Evolutionary conservation across 2,113 vertebrate species (phyloP).

Genomic region (Trematocara zebra): DNA sequence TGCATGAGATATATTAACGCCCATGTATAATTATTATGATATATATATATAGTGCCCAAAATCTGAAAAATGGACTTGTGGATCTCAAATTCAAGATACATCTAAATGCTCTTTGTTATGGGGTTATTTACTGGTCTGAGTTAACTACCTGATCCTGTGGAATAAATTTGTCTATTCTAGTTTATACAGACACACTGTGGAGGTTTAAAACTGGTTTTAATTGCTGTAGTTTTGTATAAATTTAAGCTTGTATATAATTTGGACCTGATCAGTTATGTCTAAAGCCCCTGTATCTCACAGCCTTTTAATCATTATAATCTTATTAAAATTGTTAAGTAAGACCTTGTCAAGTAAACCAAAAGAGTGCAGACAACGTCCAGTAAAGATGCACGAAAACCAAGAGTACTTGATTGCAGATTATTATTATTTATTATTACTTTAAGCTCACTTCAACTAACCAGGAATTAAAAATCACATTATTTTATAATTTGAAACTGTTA

Average conservation of each 20-base stretch:
- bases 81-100: neutral
- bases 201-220: neutral
- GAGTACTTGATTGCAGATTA: neutral
- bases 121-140: neutral
- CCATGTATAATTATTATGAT: neutral
- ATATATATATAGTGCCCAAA: neutral
- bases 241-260: neutral
- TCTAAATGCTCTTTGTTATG: neutral
- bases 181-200: neutral
- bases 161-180: neutral
- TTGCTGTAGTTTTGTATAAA: neutral
- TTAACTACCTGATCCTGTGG: neutral
- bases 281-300: neutral
- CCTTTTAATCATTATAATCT: neutral
- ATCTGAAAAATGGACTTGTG: neutral
- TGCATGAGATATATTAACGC: neutral
- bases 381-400: neutral
- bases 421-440: neutral
- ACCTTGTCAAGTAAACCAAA: neutral
- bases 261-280: neutral
- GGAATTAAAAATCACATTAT: neutral
- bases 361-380: neutral
- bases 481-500: neutral
- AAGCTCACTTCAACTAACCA: neutral
- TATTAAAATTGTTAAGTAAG: neutral